Conservation (phyloP, 1,140 invertebrate genomes). For the Megalonaias nervosa region DNA sequence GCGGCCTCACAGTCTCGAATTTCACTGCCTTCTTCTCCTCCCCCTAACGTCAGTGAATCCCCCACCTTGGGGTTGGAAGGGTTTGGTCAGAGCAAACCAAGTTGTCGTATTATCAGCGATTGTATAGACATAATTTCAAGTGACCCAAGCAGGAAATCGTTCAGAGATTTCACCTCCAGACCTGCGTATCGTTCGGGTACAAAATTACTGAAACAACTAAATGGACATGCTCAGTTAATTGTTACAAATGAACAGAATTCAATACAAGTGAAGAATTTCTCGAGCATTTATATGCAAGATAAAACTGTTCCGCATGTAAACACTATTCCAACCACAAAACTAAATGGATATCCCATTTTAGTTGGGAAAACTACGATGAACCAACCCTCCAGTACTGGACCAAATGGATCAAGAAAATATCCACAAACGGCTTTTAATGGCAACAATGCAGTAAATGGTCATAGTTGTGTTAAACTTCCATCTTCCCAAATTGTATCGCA, state of each 20-base stretch:
- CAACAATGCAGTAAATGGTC: conserved; percentile 27
- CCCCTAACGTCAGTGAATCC: conserved; percentile 34
- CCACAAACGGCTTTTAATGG: conserved; percentile 12
- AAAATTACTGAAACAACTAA: neutral
- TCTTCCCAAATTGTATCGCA: conserved; percentile 3
- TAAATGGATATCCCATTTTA: neutral
- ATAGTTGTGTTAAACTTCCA: neutral
- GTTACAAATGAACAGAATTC: neutral
- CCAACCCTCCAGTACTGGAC: conserved; percentile 31
- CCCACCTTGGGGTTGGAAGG: conserved; percentile 1
- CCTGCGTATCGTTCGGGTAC: neutral
- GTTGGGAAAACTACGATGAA: conserved; percentile 41
- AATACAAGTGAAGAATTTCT: neutral
- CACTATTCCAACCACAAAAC: neutral
- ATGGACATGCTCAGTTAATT: neutral
- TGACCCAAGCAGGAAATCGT: neutral
- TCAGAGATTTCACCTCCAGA: neutral
- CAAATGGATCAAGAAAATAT: conserved; percentile 21
- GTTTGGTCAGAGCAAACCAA: neutral
- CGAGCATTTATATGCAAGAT: neutral
- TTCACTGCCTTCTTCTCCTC: conserved; percentile 49
- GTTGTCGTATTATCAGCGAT: neutral
- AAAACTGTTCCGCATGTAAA: too few relatives aligned
- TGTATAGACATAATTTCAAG: neutral
- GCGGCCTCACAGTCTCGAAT: conserved; percentile 57